Base-by-base conservation (phyloP, 1,140 invertebrate genomes). In the Rhopalosiphum maidis region DNA sequence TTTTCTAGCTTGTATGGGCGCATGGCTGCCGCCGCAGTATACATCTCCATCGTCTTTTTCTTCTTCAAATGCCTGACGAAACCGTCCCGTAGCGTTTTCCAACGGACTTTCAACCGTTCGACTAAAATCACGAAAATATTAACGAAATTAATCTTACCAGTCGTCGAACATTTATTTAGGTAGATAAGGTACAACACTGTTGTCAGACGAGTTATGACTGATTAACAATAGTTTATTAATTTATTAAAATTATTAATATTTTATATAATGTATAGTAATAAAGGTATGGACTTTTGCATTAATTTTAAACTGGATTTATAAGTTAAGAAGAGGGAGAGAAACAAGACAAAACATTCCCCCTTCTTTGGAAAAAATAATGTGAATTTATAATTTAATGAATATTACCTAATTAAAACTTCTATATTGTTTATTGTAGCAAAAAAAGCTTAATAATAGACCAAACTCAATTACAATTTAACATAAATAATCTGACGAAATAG, bases 11-110 rank as follows among this genome's bases (percentile, higher is more conserved):
- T 93, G 48, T 93, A 93, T 11, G 91, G 91, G 21, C 91, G 68
- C 91, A 93, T 93, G 35, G 91, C 91, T 46, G 91, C 82, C 15
- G 91, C 91, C n/a, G 91, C 91, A 23, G 91, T 93, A 15, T 93
- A 93, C 91, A 86, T 93, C 30, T 93, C 91, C 77, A 93, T 37
- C 22, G 91, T 83, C 15, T 93, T 93, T 30, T 85, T 93, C 18
- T 93, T 93, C 11, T 93, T 93, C 48, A 93, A 43, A 41, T 93
- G 91, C 51, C 91, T 85, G 3, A 93, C 91, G 48, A 93, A 93
- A 23, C 91, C 91, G 6, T 93, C 91, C 15, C 91, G 41, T 7
- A 93, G 48, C 2, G 91, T 93, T 55, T 93, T 93, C 91, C 91
- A 93, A 0, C 91, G 91, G 9, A 93, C 91, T 54, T 93, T 93